phyloP scores from a whole-genome alignment of 2,888 invertebrate genomes.

The Therioaphis trifolii region DNA sequence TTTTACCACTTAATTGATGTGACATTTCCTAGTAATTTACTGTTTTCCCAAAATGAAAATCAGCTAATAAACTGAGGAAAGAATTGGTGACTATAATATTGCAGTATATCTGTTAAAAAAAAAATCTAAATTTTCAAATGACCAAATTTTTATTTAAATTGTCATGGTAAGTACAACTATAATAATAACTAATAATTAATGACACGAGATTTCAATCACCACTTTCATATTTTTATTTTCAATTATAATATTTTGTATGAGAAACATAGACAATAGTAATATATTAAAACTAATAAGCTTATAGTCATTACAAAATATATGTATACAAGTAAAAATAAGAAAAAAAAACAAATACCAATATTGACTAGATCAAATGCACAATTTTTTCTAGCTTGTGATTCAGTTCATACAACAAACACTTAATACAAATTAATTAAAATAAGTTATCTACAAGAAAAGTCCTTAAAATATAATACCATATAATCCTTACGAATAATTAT shows the following conservation, averaged over 20 bases:
- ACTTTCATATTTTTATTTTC: constrained; percentile 16
- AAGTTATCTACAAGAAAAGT: not conserved
- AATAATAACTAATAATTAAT: not conserved
- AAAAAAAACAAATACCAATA: constrained; percentile 38
- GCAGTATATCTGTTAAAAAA: too few relatives aligned
- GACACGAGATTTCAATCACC: not conserved
- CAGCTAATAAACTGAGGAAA: too few relatives aligned
- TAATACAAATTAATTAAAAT: not conserved
- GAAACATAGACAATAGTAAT: not conserved
- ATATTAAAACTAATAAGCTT: constrained; percentile 9
- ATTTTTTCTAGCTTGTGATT: not conserved
- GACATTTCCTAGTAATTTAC: too few relatives aligned
- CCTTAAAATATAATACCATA: not conserved
- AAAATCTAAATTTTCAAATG: too few relatives aligned
- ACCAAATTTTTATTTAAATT: too few relatives aligned
- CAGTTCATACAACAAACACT: not conserved
- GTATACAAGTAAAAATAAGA: constrained; percentile 14
- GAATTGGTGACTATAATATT: too few relatives aligned
- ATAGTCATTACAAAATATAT: constrained; percentile 11
- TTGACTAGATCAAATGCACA: constrained; percentile 52
- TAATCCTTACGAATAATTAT: not conserved
- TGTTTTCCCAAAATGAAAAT: too few relatives aligned
- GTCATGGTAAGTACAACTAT: too few relatives aligned
- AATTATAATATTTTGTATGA: not conserved
- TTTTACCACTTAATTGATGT: too few relatives aligned